Evolutionary conservation across 2,888 invertebrate genomes (phyloP), one percentile per base, ranked within the genome.

Genomic region (Creontiades dilutus): DNA sequence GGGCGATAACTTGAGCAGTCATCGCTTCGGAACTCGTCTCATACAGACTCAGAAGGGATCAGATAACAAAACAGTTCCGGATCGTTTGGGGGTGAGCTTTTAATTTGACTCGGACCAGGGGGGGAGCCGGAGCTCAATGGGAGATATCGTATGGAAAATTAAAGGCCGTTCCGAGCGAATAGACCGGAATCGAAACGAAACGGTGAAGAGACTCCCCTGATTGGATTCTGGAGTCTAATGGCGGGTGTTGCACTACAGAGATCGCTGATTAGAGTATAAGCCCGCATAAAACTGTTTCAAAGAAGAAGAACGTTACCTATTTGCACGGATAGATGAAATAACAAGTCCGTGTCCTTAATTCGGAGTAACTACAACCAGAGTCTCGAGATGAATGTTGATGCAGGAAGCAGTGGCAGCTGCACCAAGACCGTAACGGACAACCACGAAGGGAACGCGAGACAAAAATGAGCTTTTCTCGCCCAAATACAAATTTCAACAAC

Each of bases 81-180:
- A 23, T 46, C 78, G 68, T 16, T 47, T 52, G 90, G 86, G 47
- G 78, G 86, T 80, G 61, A 68, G 81, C 82, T 82, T 88, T 87
- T 90, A 90, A 90, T 90, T 90, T 88, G 61, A 68, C 23, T 19
- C 9, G 37, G 61, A 47, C 57, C 55, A 27, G 27, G 52, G 37
- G 28, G n/a, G 7, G 19, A 52, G 55, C 37, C 37, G 37, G 37
- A 7, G 46, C 27, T 75, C 19, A 81, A 88, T 81, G 87, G 86
- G 84, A 88, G 82, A 90, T 90, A 90, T 90, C 61, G 90, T 88
- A 90, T 82, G 90, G 90, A 90, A 90, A 90, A 90, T 90, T 90
- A 88, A 88, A 90, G 88, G 88, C 88, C 81, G 81, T 90, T 82
- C 82, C 82, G 52, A 46, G 19, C 47, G 82, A 82, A n/a, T 82